Evolutionary conservation across 1,140 invertebrate genomes (phyloP).

Genomic region (Dermatophagoides farinae): DNA sequence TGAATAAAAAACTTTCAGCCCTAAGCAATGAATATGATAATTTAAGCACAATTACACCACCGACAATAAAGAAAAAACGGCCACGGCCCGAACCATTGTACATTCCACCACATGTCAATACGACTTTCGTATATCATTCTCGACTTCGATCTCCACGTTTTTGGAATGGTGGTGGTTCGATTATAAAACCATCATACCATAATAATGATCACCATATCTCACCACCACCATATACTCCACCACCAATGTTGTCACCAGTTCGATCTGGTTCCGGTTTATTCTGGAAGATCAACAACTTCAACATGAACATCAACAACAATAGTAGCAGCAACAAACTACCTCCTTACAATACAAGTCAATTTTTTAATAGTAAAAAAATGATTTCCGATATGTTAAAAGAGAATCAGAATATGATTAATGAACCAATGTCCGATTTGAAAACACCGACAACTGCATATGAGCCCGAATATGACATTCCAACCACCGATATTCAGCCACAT

Average conservation of each 20-base stretch:
- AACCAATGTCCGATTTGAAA: neutral
- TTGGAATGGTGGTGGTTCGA: conserved; percentile 21
- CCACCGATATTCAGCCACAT: conserved; percentile 37
- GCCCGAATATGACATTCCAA: conserved; percentile 22
- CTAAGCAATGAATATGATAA: too few species aligned
- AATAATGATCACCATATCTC: conserved; percentile 12
- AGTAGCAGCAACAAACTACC: neutral
- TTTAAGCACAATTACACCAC: neutral
- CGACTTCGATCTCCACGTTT: conserved; percentile 34
- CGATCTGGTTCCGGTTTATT: conserved; percentile 66
- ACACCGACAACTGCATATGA: conserved; percentile 16
- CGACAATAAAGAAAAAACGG: conserved; percentile 20
- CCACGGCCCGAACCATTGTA: conserved; percentile 37
- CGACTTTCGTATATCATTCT: conserved; percentile 28
- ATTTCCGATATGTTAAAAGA: neutral
- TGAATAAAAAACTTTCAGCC: too few species aligned
- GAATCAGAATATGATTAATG: neutral
- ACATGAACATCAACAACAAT: conserved; percentile 18
- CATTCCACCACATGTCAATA: conserved; percentile 33
- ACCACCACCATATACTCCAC: conserved; percentile 56
- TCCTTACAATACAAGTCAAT: conserved; percentile 2
- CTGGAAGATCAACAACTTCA: conserved; percentile 29
- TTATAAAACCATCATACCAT: neutral
- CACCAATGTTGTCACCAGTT: conserved; percentile 72
- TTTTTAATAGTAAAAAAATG: neutral